Evolutionary conservation across 2,113 vertebrate genomes (phyloP), one percentile per base, ranked within the genome.

Genomic region (Gymnocephalus cernua): DNA sequence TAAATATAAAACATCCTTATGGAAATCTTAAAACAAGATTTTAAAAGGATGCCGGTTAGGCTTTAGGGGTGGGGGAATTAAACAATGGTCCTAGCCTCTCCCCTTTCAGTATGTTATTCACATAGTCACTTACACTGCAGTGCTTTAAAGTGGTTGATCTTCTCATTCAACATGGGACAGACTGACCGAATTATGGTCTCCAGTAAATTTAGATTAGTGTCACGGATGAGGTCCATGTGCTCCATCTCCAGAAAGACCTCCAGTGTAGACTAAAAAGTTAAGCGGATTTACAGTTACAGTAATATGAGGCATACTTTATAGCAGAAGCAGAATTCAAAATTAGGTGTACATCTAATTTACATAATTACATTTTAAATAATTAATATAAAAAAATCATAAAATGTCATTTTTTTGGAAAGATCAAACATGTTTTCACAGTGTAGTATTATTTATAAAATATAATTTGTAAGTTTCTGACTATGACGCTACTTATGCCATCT

Each of bases 171-270:
- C 62, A 21, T 5, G 11, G 94, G 95, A 74, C 75, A 85, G 27
- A 93, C 68, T 0, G 0, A 0, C 10, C 10, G 0, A 7, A 94
- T 21, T 3, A 91, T 74, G 0, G 0, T 1, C 79, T 92, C 80
- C 61, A 96, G 76, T 19, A 48, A 21, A 1, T 62, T 21, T 16
- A 95, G 41, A n/a, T 94, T 67, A 41, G 79, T 77, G 12, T 79
- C 16, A 51, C 6, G 74, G 18, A 96, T 59, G 29, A 59, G 38
- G 45, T 69, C 93, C 67, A 19, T 64, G 45, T 90, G 91, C 74
- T 96, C 95, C 94, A 96, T 80, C 66, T 91, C 91, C 81, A 85
- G 27, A 71, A 95, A 92, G 25, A 96, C 69, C 29, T 94, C 88
- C 58, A 95, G 88, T 10, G 85, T 85, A 14, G 90, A 92, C 94